A percentile compares a stretch with the other conserved stretches of the same genome.
Evolutionary conservation across 2,888 invertebrate genomes (phyloP).

Genomic region (Nomada ruficornis): DNA sequence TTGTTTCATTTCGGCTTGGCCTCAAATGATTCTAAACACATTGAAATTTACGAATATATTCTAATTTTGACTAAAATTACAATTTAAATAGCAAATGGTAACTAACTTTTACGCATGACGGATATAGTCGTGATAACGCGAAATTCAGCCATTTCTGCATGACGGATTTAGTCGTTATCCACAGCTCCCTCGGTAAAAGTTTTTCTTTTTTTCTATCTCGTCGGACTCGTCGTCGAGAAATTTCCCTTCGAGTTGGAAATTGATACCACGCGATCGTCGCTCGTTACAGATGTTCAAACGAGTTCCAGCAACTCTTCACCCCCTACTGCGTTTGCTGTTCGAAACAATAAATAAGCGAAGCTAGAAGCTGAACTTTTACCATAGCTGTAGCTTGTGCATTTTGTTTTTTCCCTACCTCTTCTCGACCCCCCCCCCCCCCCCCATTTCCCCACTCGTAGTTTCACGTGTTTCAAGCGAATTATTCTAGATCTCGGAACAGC

Average conservation of each 20-base stretch:
- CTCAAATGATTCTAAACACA: too few species aligned
- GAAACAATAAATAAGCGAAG: constrained; percentile 45
- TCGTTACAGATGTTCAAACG: constrained; percentile 20
- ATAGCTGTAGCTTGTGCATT: not conserved
- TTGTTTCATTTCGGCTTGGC: too few species aligned
- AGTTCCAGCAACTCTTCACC: constrained; percentile 37
- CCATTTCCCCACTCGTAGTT: not conserved
- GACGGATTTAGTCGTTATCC: too few species aligned
- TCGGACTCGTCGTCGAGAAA: not conserved
- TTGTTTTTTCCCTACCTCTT: not conserved
- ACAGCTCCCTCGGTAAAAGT: too few species aligned
- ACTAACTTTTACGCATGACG: too few species aligned
- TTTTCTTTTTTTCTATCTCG: too few species aligned
- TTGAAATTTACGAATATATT: too few species aligned
- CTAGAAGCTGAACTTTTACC: constrained; percentile 17
- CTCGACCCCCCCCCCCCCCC: not conserved
- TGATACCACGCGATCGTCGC: constrained; percentile 41
- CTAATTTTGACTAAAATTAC: too few species aligned
- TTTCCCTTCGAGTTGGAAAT: constrained; percentile 26
- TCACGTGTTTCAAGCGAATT: constrained; percentile 34
- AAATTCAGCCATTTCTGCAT: too few species aligned
- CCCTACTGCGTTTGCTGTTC: constrained; percentile 10
- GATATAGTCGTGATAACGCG: too few species aligned
- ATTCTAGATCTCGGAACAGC: constrained; percentile 21
- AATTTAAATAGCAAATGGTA: too few species aligned